These are phyloP conservation scores for Hypotaenidia philippensis DNA, from an alignment of 2,797 vertebrate species.

Conservation along the genomic window DNA sequence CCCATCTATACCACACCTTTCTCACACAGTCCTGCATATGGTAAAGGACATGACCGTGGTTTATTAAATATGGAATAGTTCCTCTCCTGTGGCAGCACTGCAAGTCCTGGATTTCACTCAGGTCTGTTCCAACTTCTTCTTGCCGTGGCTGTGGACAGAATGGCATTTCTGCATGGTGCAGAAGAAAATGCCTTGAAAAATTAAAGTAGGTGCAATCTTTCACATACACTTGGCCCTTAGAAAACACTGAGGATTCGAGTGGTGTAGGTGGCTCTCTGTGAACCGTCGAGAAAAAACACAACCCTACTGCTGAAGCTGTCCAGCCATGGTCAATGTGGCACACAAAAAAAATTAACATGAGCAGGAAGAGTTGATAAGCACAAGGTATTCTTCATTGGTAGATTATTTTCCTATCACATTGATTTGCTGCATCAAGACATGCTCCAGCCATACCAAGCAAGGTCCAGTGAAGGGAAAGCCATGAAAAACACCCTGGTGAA, in stretches of 20 bases:
- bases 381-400: not conserved
- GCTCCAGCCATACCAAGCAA: not conserved
- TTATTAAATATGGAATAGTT: conserved; percentile 6
- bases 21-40: conserved; percentile 1
- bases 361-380: not conserved
- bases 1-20: conserved; percentile 24
- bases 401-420: not conserved
- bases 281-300: not conserved
- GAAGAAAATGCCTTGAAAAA: not conserved
- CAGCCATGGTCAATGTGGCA: accelerated
- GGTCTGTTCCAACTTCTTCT: not conserved
- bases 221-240: not conserved
- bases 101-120: not conserved
- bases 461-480: not conserved
- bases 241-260: not conserved
- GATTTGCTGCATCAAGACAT: not conserved
- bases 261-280: not conserved
- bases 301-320: not conserved
- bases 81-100: not conserved
- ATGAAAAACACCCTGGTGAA: not conserved
- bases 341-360: not conserved
- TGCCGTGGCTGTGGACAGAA: not conserved
- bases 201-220: not conserved
- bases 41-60: not conserved
- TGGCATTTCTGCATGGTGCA: not conserved